These are phyloP conservation scores for Gambelia wislizenii DNA, from an alignment of 2,797 vertebrate species.

Conservation along the genomic window DNA sequence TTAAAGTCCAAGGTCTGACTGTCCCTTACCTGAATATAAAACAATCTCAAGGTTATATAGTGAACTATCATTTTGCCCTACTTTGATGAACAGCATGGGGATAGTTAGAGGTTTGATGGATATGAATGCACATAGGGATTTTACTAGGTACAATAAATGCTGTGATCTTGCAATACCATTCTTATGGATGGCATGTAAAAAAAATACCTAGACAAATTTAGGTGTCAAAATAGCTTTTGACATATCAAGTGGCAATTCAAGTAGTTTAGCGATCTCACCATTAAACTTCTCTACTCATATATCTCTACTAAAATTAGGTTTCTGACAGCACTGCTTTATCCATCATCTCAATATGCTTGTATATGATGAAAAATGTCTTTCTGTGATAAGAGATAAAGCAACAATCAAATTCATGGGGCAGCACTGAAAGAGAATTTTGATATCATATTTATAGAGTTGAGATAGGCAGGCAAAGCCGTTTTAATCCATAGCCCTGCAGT, in stretches of 20 bases:
- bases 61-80: constrained; percentile 15
- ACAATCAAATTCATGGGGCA: constrained; percentile 32
- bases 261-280: constrained; percentile 11
- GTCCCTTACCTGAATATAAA: background rate
- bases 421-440: constrained; percentile 36
- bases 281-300: constrained; percentile 14
- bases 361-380: constrained; percentile 50
- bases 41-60: constrained; percentile 2
- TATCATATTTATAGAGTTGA: constrained; percentile 41
- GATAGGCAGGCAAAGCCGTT: constrained; percentile 33
- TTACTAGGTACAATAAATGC: background rate
- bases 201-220: background rate
- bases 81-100: background rate
- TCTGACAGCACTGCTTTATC: constrained; percentile 27
- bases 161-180: background rate
- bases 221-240: constrained; percentile 10
- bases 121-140: accelerated
- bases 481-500: background rate
- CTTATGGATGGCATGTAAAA: background rate
- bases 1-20: background rate
- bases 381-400: constrained; percentile 39
- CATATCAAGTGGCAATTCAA: background rate
- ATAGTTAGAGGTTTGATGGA: background rate
- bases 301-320: background rate
- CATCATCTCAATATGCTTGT: constrained; percentile 3